Percentiles rank a stretch among this genome's conserved stretches.
Evolutionary conservation across 2,113 vertebrate genomes (phyloP).

Genomic region (Trogon melanurus): DNA sequence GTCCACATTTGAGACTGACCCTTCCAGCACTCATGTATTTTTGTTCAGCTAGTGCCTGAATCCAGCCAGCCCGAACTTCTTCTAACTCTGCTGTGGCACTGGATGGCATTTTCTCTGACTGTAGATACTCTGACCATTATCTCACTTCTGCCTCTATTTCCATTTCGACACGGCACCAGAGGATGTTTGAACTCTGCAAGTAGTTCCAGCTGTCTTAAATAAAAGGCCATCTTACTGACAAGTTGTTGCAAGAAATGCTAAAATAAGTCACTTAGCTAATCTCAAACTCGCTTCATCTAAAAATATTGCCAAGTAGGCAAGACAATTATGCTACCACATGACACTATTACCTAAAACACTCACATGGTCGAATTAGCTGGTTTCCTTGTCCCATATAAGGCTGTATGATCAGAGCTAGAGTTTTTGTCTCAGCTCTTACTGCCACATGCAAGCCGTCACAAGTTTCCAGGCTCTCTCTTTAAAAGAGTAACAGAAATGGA

Average conservation of each 20-base stretch:
- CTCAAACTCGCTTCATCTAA: neutral
- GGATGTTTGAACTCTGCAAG: neutral
- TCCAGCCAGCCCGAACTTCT: neutral
- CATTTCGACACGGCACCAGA: neutral
- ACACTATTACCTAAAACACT: slow-evolving; percentile 10
- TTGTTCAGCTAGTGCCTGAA: neutral
- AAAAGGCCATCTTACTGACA: neutral
- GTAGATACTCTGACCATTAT: neutral
- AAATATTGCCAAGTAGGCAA: slow-evolving; percentile 29
- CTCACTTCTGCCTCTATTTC: slow-evolving; percentile 1
- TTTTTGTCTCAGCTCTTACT: neutral
- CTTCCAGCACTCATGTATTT: neutral
- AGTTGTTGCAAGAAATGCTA: slow-evolving; percentile 22
- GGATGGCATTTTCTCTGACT: neutral
- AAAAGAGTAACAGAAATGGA: neutral
- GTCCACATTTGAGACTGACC: neutral
- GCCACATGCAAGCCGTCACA: neutral
- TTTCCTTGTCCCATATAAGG: neutral
- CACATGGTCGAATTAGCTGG: neutral
- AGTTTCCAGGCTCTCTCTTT: neutral
- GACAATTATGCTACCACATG: neutral
- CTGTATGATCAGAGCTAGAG: neutral
- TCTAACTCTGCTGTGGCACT: neutral
- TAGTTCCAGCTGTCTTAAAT: slow-evolving; percentile 7
- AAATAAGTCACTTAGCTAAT: slow-evolving; percentile 32